Base-by-base conservation (phyloP, 2,888 invertebrate species). In the Schizotus pectinicornis region DNA sequence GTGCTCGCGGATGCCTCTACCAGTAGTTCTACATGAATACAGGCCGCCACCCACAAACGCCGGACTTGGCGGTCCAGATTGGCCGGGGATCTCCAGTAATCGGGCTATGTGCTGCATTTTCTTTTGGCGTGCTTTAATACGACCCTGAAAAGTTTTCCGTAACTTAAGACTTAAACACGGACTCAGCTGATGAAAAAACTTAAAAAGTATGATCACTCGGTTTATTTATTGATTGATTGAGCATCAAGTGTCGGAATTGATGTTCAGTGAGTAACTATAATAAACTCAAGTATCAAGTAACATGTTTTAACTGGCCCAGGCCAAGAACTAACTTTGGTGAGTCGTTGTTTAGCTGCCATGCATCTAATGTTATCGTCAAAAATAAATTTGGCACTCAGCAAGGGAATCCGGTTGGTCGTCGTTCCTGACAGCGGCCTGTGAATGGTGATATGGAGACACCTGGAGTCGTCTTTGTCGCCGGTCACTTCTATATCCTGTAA, bases 281-380 rank as follows among this genome's bases (percentile, higher is more conserved):
- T n/a, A n/a, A n/a, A n/a, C n/a, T n/a, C n/a, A 22, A 22, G 5
- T 3, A 2, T 22, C 5, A 22, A 5, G 22, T 22, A 5, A 22
- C 22, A 5, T 22, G 22, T 22, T 5, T 3, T 3, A 22, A 22
- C 22, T 22, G 22, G 22, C 5, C 5, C 22, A 22, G 22, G 22
- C 5, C 22, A 5, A 22, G 2, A n/a, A 51, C 51, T 59, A 76
- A 91, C 92, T 91, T 93, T 89, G 1, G 88, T 88, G 5, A 89
- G 79, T 36, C 89, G 79, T 79, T 98, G 98, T 74, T 98, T 98
- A 14, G 98, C 98, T 11, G 98, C 98, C 97, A 98, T 97, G 75
- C 98, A 98, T 31, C 98, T 86, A 67, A 99, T 99, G 77, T 98
- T 98, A 82, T 99, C 99, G 76, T 99, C 98, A 77, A 99, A 99